Evolutionary conservation across 1,140 invertebrate genomes (phyloP).

Genomic region (Hetaerina americana): DNA sequence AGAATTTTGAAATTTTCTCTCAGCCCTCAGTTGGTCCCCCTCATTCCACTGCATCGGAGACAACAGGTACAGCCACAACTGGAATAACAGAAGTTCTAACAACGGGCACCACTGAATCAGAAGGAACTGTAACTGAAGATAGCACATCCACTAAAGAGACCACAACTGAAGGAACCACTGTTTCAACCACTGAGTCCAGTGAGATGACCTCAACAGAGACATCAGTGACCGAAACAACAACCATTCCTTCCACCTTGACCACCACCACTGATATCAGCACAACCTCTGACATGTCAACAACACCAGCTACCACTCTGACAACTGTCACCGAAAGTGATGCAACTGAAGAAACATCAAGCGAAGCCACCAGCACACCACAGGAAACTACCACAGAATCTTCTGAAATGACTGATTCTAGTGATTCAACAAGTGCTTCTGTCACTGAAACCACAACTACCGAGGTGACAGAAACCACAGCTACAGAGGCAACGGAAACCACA

Average conservation of each 20-base stretch:
- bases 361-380: slow-evolving; percentile 9
- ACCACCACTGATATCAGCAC: slow-evolving; percentile 9
- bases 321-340: slow-evolving; percentile 6
- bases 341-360: slow-evolving; percentile 6
- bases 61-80: background rate
- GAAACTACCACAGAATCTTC: slow-evolving; percentile 13
- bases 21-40: background rate
- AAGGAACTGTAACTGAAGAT: background rate
- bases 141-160: background rate
- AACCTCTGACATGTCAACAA: slow-evolving; percentile 14
- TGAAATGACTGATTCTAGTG: slow-evolving; percentile 8
- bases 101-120: slow-evolving; percentile 9
- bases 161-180: background rate
- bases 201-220: too few relatives aligned
- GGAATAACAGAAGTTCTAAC: background rate
- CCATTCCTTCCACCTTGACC: background rate
- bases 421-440: background rate
- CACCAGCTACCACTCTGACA: slow-evolving; percentile 9
- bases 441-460: slow-evolving; percentile 4
- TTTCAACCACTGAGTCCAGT: background rate
- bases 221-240: background rate
- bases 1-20: too few relatives aligned
- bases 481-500: slow-evolving; percentile 6
- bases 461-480: slow-evolving; percentile 6
- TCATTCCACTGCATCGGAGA: background rate